Percentiles rank a stretch among this genome's conserved stretches.
These are phyloP conservation scores for Brachionus rotundiformis DNA, from an alignment of 1,140 invertebrate species.

Conservation along the genomic window DNA sequence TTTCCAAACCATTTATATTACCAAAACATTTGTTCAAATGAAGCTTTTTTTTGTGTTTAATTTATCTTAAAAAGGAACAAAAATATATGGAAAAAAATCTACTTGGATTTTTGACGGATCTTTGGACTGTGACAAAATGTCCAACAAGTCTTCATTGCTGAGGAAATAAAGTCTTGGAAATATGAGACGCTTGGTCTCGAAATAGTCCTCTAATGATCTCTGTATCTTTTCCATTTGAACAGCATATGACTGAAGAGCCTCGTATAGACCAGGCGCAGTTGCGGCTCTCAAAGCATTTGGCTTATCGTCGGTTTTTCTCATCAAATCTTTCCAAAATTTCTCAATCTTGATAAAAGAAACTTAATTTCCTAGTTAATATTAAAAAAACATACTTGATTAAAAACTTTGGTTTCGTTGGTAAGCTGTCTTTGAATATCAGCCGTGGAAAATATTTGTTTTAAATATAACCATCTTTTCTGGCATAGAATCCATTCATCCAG, in stretches of 20 bases:
- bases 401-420: constrained; percentile 36
- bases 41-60: constrained; percentile 67
- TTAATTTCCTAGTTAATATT: neutral
- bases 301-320: constrained; percentile 65
- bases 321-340: constrained; percentile 82
- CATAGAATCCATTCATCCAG: constrained; percentile 79
- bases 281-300: constrained; percentile 63
- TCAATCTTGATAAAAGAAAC: constrained; percentile 68
- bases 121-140: constrained; percentile 58
- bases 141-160: constrained; percentile 64
- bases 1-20: constrained; percentile 56
- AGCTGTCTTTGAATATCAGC: constrained; percentile 75
- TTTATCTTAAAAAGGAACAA: constrained; percentile 6
- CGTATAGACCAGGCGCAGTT: constrained; percentile 61
- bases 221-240: constrained; percentile 63
- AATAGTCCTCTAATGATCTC: constrained; percentile 61
- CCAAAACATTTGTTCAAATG: constrained; percentile 83
- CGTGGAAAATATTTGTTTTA: constrained; percentile 84
- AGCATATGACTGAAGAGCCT: constrained; percentile 60
- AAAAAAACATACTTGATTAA: neutral
- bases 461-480: constrained; percentile 81
- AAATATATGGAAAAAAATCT: neutral
- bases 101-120: constrained; percentile 24
- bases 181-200: constrained; percentile 64
- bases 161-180: constrained; percentile 66